Evolutionary conservation across 2,113 vertebrate genomes (phyloP).

Genomic region (Cyprinodon tularosa): DNA sequence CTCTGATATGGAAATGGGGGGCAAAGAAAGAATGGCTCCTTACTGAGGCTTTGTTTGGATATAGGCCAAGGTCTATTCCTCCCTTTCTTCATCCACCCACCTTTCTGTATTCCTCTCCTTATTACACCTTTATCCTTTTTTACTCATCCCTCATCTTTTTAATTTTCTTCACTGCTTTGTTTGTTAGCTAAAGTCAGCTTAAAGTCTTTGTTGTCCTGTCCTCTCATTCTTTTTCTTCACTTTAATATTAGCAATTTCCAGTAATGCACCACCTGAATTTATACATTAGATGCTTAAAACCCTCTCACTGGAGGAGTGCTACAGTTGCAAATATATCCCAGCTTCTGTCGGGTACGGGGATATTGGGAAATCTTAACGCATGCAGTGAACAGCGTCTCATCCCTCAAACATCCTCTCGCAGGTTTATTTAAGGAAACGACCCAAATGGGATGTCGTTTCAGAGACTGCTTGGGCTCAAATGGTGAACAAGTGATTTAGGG

Average conservation of each 20-base stretch:
- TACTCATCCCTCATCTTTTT: conserved; percentile 9
- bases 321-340: not conserved
- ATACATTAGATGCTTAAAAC: not conserved
- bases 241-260: not conserved
- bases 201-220: not conserved
- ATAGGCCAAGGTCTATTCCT: conserved; percentile 80
- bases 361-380: not conserved
- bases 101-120: conserved; percentile 35
- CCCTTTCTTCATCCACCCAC: conserved; percentile 50
- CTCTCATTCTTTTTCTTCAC: not conserved
- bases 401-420: not conserved
- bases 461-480: not conserved
- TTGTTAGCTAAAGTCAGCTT: not conserved
- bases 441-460: not conserved
- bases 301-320: not conserved
- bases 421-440: not conserved
- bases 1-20: conserved; percentile 86
- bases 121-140: conserved; percentile 33
- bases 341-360: not conserved
- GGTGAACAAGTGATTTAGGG: not conserved
- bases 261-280: not conserved
- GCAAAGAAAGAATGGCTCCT: conserved; percentile 82
- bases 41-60: conserved; percentile 82
- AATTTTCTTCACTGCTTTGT: not conserved
- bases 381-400: not conserved